Evolutionary conservation across 2,113 vertebrate species (phyloP).

Genomic region (Sceloporus tristichus): DNA sequence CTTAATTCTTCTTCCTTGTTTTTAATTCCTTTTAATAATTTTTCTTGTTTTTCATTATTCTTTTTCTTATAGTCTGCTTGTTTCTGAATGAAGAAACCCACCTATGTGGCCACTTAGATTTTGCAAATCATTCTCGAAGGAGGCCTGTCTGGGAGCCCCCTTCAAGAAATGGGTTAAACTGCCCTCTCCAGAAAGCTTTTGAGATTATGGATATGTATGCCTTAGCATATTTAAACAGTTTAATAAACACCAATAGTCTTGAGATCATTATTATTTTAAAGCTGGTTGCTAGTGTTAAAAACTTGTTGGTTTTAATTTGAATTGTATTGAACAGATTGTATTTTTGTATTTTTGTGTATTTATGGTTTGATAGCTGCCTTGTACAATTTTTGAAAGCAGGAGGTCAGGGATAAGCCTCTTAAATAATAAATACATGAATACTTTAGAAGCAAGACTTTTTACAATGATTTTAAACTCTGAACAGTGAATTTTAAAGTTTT

Average conservation of each 20-base stretch:
- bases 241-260: background rate
- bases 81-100: no score
- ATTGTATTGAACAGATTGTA: background rate
- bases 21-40: no score
- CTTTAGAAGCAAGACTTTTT: slow-evolving; percentile 15
- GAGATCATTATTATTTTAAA: no score
- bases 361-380: background rate
- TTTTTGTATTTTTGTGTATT: background rate
- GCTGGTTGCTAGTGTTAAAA: background rate
- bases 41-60: no score
- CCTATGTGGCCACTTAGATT: background rate
- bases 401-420: background rate
- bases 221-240: background rate
- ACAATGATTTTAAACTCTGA: background rate
- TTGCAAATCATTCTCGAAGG: background rate
- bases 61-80: no score
- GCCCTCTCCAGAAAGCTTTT: background rate
- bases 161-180: background rate
- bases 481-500: background rate
- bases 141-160: background rate
- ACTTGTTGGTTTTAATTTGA: background rate
- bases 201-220: no score
- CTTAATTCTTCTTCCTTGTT: no score
- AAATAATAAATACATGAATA: slow-evolving; percentile 5
- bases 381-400: background rate